Evolutionary conservation across 2,797 vertebrate species (phyloP).

Genomic region (Epinephelus coioides): DNA sequence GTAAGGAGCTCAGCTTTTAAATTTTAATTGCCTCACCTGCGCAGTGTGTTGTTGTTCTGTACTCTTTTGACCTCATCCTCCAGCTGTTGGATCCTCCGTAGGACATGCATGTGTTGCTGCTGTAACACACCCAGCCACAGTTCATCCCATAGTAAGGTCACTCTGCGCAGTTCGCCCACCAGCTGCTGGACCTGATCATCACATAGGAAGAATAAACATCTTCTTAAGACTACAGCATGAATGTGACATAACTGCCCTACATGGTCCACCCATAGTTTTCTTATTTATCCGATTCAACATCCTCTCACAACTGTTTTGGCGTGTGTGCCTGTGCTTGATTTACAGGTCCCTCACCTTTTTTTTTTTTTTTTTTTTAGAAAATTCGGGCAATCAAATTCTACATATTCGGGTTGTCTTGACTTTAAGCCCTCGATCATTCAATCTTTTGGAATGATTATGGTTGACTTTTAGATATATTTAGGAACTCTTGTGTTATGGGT

Average conservation of each 20-base stretch:
- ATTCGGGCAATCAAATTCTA: too few relatives aligned
- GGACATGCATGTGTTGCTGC: constrained; percentile 98
- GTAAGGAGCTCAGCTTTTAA: neutral
- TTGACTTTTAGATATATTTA: too few relatives aligned
- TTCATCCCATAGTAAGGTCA: constrained; percentile 98
- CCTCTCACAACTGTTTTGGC: neutral
- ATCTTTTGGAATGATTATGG: too few relatives aligned
- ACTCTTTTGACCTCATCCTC: constrained; percentile 99
- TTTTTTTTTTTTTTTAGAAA: too few relatives aligned
- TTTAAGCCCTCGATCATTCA: too few relatives aligned
- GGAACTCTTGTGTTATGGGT: too few relatives aligned
- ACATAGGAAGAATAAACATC: constrained; percentile 20
- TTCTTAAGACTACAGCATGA: neutral
- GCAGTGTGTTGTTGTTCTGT: constrained; percentile 83
- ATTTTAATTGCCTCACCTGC: constrained; percentile 63
- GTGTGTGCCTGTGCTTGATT: neutral
- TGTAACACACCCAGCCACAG: constrained; percentile 97
- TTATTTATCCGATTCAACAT: neutral
- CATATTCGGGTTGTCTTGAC: too few relatives aligned
- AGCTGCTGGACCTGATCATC: constrained; percentile 94
- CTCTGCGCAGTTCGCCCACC: constrained; percentile 95
- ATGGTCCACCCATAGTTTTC: neutral
- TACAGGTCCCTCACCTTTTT: neutral
- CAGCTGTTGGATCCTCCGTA: constrained; percentile 95
- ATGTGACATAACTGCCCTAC: neutral